Base-by-base conservation (phyloP, 2,888 invertebrate genomes). In the Epinotia nisella region DNA sequence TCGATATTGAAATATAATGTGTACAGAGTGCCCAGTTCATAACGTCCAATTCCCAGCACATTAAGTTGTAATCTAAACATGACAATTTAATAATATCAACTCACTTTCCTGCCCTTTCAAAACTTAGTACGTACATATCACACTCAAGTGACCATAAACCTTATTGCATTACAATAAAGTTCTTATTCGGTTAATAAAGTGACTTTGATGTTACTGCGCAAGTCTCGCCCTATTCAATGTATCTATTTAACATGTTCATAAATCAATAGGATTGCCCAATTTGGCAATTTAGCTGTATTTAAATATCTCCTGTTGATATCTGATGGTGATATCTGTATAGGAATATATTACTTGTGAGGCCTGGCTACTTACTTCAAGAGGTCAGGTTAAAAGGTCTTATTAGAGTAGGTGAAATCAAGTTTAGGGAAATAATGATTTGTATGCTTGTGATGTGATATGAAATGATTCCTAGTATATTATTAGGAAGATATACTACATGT, bases 231-330 rank as follows among this genome's bases (percentile, higher is more conserved):
- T 70, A 75, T 71, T 67, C 53, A 72, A 68, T 59, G 75, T 74
- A 49, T 61, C 49, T 62, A 62, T 77, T 76, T 64, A 68, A 70
- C 75, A 66, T 53, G 19, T 19, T 35, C 59, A 78, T 82, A 82
- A 81, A 80, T 80, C 83, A 79, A 51, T 5, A 29, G 75, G 79
- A 82, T 82, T 82, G 77, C 80, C 79, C 77, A 79, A 80, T 83
- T 80, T 77, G 76, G 78, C 78, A 75, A 79, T 80, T 80, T 80
- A 68, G 80, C 79, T 75, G 76, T 51, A 35, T 58, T 64, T 69
- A 49, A 35, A 68, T 45, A 71, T 56, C 56, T 35, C 45, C 29
- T 35, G 19, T 11, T 61, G 60, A 71, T 55, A 61, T 71, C 65
- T 71, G 59, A 39, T 35, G 29, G 71, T 45, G 29, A 66, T 59